Evolutionary conservation across 1,140 invertebrate genomes (phyloP).

Genomic region (Brachionus rubens): DNA sequence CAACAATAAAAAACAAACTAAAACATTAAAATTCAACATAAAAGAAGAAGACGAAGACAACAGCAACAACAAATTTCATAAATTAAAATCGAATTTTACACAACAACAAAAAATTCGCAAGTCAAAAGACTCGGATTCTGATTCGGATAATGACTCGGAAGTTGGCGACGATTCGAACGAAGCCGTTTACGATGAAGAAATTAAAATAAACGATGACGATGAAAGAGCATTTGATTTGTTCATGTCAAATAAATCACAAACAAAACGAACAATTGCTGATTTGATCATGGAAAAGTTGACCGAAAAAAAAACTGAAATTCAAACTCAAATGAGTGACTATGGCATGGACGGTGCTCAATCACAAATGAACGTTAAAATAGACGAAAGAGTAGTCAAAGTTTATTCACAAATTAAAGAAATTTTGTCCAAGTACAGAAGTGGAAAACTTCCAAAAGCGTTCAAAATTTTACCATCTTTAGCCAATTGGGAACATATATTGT

Average conservation of each 20-base stretch:
- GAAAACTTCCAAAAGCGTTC: slow-evolving; percentile 95
- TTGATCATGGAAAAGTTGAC: slow-evolving; percentile 87
- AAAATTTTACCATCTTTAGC: slow-evolving; percentile 86
- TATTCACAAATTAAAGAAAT: slow-evolving; percentile 72
- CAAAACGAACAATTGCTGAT: slow-evolving; percentile 73
- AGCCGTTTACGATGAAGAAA: slow-evolving; percentile 11
- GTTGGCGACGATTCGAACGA: neutral
- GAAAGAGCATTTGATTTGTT: slow-evolving; percentile 80
- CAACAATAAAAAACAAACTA: neutral
- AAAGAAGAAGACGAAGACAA: neutral
- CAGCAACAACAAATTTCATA: neutral
- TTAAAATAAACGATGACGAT: slow-evolving; percentile 75
- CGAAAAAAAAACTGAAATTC: slow-evolving; percentile 84
- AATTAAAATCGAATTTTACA: neutral
- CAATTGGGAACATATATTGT: slow-evolving; percentile 81
- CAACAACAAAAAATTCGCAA: slow-evolving; percentile 13
- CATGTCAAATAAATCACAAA: slow-evolving; percentile 69
- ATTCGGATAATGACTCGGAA: neutral
- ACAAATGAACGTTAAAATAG: slow-evolving; percentile 50
- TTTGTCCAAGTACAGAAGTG: slow-evolving; percentile 81
- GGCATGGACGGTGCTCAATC: neutral
- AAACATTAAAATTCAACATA: neutral
- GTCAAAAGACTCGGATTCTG: slow-evolving; percentile 16
- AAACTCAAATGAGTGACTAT: slow-evolving; percentile 73
- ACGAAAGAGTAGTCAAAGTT: slow-evolving; percentile 54